These are phyloP conservation scores for Rhabdomys dilectus DNA, from an alignment of 2,113 vertebrate genomes.

Conservation along the genomic window DNA sequence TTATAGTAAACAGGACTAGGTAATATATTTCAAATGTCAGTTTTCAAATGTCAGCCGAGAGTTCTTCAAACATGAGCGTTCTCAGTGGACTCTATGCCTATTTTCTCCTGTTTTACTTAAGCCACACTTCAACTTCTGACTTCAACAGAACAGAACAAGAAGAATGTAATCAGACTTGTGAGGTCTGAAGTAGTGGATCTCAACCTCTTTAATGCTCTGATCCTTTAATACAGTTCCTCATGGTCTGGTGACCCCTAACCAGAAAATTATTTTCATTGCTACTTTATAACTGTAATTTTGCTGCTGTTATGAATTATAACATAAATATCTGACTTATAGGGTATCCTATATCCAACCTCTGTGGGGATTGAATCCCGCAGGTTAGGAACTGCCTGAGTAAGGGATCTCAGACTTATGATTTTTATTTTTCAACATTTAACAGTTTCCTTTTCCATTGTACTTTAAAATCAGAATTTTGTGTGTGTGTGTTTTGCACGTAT, in stretches of 20 bases:
- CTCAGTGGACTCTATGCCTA: too few species aligned
- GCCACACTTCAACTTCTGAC: background rate
- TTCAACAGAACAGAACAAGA: background rate
- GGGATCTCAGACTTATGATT: background rate
- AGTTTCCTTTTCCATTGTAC: background rate
- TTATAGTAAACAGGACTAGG: background rate
- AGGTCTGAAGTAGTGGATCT: background rate
- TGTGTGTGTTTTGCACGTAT: too few species aligned
- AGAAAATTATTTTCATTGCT: background rate
- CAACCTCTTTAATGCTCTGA: background rate
- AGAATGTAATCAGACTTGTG: background rate
- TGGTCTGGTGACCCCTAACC: background rate
- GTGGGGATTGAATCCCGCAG: background rate
- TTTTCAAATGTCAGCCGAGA: background rate
- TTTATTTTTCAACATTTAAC: slow-evolving; percentile 15
- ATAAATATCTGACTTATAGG: background rate
- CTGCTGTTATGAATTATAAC: background rate
- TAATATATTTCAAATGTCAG: background rate
- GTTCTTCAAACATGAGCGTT: background rate
- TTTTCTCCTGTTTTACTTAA: background rate
- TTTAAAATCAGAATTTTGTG: background rate
- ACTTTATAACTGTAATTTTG: background rate
- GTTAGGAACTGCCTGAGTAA: background rate
- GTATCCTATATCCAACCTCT: background rate
- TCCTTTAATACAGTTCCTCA: background rate